These are phyloP conservation scores for Diadegma fenestrale DNA, from an alignment of 2,888 invertebrate species.

Conservation along the genomic window DNA sequence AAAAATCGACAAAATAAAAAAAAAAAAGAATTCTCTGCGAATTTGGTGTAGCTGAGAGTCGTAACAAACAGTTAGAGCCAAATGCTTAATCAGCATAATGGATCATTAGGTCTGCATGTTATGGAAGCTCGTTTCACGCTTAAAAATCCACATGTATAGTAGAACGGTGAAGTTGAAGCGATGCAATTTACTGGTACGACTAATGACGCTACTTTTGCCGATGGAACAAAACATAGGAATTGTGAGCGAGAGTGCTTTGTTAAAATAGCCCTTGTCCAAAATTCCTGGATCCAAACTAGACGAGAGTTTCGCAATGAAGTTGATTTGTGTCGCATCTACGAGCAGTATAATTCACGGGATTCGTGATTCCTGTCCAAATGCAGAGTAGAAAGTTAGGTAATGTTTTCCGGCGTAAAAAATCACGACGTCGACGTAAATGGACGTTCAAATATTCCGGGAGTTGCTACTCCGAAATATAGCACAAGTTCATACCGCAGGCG, in stretches of 20 bases:
- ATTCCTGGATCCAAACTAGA: not conserved
- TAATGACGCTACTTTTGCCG: constrained; percentile 6
- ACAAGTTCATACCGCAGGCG: not conserved
- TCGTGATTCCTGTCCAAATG: not conserved
- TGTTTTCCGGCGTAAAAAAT: not conserved
- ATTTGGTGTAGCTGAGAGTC: not conserved
- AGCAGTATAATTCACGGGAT: constrained; percentile 36
- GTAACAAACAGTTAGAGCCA: not conserved
- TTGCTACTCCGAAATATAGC: constrained; percentile 6
- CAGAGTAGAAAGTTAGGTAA: constrained; percentile 12
- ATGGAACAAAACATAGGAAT: constrained; percentile 13
- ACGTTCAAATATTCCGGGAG: not conserved
- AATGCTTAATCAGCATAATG: not conserved
- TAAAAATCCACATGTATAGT: not conserved
- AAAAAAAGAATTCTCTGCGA: not conserved
- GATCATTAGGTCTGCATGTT: not conserved
- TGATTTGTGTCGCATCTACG: constrained; percentile 46
- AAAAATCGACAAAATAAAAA: not conserved
- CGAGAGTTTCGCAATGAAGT: not conserved
- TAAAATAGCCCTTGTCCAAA: constrained; percentile 27
- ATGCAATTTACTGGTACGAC: constrained; percentile 27
- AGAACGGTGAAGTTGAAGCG: not conserved
- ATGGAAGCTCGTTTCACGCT: not conserved
- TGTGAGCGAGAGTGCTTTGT: constrained; percentile 1
- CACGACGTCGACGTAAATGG: constrained; percentile 17